Conservation (phyloP, 2,888 invertebrate genomes). For the Portevinia maculata region DNA sequence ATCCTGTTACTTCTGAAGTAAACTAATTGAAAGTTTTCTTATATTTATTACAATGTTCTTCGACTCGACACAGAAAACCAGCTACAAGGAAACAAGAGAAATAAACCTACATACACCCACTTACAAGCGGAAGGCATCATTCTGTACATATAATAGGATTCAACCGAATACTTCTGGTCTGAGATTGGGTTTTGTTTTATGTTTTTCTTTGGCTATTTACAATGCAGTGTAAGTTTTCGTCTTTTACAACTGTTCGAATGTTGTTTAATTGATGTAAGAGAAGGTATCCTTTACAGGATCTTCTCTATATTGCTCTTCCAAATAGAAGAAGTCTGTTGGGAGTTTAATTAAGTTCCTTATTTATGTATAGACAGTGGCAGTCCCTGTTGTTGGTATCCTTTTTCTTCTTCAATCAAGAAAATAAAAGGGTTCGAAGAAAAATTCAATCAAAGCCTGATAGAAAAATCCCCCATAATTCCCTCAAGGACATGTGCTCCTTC, state of each 20-base stretch:
- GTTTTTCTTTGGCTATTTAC: conserved; percentile 57
- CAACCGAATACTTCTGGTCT: conserved; percentile 37
- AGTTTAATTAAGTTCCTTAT: conserved; percentile 67
- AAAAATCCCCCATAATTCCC: conserved; percentile 56
- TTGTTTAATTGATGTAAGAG: conserved; percentile 66
- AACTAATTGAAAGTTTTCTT: conserved; percentile 73
- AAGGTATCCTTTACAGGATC: conserved; percentile 15
- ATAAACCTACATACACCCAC: neutral
- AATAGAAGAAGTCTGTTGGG: conserved; percentile 31
- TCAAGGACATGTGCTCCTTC: conserved; percentile 59
- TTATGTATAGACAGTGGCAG: conserved; percentile 20
- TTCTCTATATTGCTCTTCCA: neutral
- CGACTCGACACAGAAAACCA: conserved; percentile 10
- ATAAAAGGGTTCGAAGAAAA: conserved; percentile 50
- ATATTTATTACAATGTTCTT: conserved; percentile 61
- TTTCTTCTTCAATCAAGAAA: conserved; percentile 28
- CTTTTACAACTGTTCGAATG: conserved; percentile 54
- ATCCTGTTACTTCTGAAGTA: conserved; percentile 47
- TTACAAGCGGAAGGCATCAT: neutral
- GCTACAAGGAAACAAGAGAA: conserved; percentile 28
- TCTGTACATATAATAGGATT: conserved; percentile 38
- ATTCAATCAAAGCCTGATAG: conserved; percentile 62
- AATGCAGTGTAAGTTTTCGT: conserved; percentile 58
- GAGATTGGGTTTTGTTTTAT: conserved; percentile 37
- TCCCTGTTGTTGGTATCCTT: neutral